phyloP scores from a whole-genome alignment of 2,888 invertebrate species.

The Stegophylla sp. region DNA sequence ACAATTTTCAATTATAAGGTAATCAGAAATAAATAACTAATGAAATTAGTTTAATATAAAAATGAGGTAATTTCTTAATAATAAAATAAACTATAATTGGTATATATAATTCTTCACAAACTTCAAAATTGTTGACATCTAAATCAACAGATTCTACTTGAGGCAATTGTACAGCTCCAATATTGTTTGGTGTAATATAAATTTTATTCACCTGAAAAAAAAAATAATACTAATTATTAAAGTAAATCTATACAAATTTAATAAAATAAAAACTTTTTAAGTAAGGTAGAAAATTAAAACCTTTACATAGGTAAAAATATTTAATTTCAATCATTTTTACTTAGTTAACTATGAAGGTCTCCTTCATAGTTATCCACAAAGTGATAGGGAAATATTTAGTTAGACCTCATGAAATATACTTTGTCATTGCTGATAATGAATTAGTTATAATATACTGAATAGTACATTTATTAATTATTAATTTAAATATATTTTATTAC shows the following conservation, averaged over 20 bases:
- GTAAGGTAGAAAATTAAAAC: not conserved
- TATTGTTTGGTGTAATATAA: conserved; percentile 88
- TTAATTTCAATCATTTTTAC: not conserved
- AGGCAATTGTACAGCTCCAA: conserved; percentile 77
- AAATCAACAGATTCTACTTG: conserved; percentile 74
- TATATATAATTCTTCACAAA: conserved; percentile 66
- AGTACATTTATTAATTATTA: too few relatives aligned
- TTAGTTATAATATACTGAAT: too few relatives aligned
- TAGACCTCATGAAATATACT: too few relatives aligned
- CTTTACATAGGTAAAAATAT: not conserved
- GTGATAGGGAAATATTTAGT: too few relatives aligned
- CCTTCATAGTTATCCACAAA: too few relatives aligned
- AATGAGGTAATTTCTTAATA: not conserved
- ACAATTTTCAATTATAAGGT: too few relatives aligned
- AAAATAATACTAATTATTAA: conserved; percentile 10
- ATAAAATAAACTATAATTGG: not conserved
- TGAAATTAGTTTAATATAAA: too few relatives aligned
- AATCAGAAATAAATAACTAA: too few relatives aligned
- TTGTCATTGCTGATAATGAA: too few relatives aligned
- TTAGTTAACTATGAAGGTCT: not conserved
- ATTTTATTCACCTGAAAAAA: conserved; percentile 69
- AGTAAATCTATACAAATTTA: not conserved
- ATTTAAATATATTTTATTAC: too few relatives aligned
- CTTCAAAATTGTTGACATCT: conserved; percentile 75
- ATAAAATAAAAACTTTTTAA: not conserved